A percentile compares a stretch with the other conserved stretches of the same genome.
These are phyloP conservation scores for Drosophila suzukii DNA, from an alignment of 1,140 invertebrate genomes.

Conservation along the genomic window DNA sequence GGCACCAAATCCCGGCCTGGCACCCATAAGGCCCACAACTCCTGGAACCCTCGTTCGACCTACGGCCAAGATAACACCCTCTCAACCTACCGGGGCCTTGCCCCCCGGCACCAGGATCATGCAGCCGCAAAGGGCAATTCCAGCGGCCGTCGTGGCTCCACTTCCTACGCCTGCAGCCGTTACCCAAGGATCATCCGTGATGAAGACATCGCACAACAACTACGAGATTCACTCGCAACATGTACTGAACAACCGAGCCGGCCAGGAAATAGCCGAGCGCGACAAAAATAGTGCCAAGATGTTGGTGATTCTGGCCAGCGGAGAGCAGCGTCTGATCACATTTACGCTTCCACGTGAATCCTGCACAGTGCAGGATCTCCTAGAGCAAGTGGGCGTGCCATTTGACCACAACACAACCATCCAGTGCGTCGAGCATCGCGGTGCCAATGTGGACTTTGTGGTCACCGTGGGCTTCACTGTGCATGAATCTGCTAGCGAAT, in stretches of 20 bases:
- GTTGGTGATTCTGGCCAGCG: conserved; percentile 89
- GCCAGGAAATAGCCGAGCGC: conserved; percentile 69
- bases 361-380: conserved; percentile 91
- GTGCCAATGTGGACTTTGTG: conserved; percentile 90
- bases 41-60: conserved; percentile 50
- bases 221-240: conserved; percentile 83
- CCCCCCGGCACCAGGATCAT: conserved; percentile 36
- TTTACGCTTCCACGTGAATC: conserved; percentile 91
- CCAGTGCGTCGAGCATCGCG: conserved; percentile 89
- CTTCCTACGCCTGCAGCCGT: neutral
- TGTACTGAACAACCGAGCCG: conserved; percentile 74
- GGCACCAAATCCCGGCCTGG: conserved; percentile 19
- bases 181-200: conserved; percentile 63
- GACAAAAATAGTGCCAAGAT: conserved; percentile 89
- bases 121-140: conserved; percentile 33
- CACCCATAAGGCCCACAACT: conserved; percentile 26
- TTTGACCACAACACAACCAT: conserved; percentile 88
- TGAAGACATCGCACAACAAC: conserved; percentile 80
- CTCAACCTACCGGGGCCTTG: conserved; percentile 17
- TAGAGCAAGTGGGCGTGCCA: conserved; percentile 89
- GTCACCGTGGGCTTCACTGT: conserved; percentile 87
- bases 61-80: conserved; percentile 44
- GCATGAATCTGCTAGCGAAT: conserved; percentile 76
- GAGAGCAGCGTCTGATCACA: conserved; percentile 91
- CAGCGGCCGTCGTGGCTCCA: conserved; percentile 21